Evolutionary conservation across 2,113 vertebrate species (phyloP).

Genomic region (Spea multiplicata): DNA sequence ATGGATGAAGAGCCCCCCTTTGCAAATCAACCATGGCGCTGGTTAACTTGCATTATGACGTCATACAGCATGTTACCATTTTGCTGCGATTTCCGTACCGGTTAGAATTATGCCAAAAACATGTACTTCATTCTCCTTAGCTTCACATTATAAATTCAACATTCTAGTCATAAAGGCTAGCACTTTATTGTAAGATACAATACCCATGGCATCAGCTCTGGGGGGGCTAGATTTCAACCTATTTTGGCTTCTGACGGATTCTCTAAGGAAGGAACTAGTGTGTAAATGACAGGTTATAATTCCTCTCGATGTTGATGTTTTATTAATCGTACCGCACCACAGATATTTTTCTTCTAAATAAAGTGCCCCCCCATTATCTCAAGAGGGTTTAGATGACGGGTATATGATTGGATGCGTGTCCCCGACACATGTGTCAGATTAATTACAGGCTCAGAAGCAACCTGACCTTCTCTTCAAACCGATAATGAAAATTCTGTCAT

Average conservation of each 20-base stretch:
- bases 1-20: too few species aligned
- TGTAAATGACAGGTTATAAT: not conserved
- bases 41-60: too few species aligned
- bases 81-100: too few species aligned
- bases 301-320: constrained; percentile 20
- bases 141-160: too few species aligned
- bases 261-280: constrained; percentile 1
- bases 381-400: constrained; percentile 4
- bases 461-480: not conserved
- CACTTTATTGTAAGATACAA: too few species aligned
- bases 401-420: constrained; percentile 13
- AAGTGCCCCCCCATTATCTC: not conserved
- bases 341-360: not conserved
- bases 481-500: constrained; percentile 25
- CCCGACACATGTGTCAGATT: constrained; percentile 36
- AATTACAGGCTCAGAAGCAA: constrained; percentile 35
- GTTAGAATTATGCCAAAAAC: too few species aligned
- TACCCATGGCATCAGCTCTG: too few species aligned
- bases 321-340: not conserved
- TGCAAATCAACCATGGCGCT: too few species aligned
- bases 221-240: too few species aligned
- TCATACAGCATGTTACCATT: too few species aligned
- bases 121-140: too few species aligned
- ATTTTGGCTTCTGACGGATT: not conserved
- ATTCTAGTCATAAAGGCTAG: too few species aligned